Base-by-base conservation (phyloP, 2,797 vertebrate species). In the Sebastes nivosus region DNA sequence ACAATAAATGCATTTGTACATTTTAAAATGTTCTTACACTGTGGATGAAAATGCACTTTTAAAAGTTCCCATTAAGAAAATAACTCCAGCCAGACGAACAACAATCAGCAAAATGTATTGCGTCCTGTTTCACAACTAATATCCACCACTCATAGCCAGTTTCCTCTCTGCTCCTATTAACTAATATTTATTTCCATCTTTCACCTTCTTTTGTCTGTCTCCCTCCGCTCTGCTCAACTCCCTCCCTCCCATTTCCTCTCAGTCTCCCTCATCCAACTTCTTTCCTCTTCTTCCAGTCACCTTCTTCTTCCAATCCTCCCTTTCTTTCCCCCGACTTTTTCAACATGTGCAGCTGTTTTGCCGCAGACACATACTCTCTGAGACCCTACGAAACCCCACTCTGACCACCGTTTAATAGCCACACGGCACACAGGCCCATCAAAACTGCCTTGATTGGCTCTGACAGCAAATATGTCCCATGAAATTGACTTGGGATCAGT, bases 391-490 rank as follows among this genome's bases (percentile, higher is more conserved):
- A 90, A 90, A 88, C 86, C 83, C 78, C 67, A 76, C 81, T 91
- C 80, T 92, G 91, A 91, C 92, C 93, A 91, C 83, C 14, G 25
- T 91, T 93, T 92, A 88, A 93, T 85, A 86, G 82, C 86, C 88
- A 71, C 74, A 66, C 82, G 34, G 85, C 75, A 22, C 78, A 88
- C 88, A 90, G 82, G 80, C 90, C 86, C 59, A 50, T 93, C 88
- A 80, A 87, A 91, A 91, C 85, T 55, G 74, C 64, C 59, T 77
- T 92, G 87, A 95, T 93, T 90, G 87, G 83, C 85, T 92, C 87
- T 94, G 95, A 95, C 94, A 95, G 94, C 94, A 93, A 94, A 91
- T 95, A 94, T 93, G 92, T 92, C 89, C 92, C 87, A 84, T 94
- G 93, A 94, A 94, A 95, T 94, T 87, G 88, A 82, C 86, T 91